A percentile compares a stretch with the other conserved stretches of the same genome.
Conservation (phyloP, 2,888 invertebrate species). For the Pachydiplax longipennis region DNA sequence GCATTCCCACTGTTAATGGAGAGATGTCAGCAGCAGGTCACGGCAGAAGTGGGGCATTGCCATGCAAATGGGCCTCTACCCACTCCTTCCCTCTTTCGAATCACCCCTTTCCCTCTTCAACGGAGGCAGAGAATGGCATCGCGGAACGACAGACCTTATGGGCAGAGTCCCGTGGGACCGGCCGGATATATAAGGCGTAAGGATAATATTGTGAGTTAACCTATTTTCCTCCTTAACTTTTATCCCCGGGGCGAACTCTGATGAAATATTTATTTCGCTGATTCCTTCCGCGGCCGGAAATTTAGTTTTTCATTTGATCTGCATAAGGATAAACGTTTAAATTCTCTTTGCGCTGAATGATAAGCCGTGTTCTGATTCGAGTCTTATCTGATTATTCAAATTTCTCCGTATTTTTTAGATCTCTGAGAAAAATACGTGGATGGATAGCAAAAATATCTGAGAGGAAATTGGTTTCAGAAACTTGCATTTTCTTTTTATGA, state of each 20-base stretch:
- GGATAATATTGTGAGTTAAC: not conserved
- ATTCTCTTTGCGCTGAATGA: too few relatives aligned
- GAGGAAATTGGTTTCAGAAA: too few relatives aligned
- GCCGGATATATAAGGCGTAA: not conserved
- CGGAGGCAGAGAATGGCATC: not conserved
- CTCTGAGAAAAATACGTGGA: too few relatives aligned
- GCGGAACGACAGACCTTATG: not conserved
- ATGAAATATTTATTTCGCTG: not conserved
- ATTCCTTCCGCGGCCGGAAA: too few relatives aligned
- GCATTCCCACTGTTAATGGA: conserved; percentile 18
- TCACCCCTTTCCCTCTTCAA: not conserved
- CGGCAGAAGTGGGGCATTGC: not conserved
- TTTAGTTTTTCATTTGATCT: too few relatives aligned
- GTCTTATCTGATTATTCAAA: too few relatives aligned
- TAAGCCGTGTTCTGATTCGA: too few relatives aligned
- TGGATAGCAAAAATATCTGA: too few relatives aligned
- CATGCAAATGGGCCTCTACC: not conserved
- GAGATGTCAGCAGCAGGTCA: conserved; percentile 23
- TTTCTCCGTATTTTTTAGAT: too few relatives aligned
- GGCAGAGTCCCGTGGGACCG: not conserved
- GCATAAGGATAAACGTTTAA: too few relatives aligned
- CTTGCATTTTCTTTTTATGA: too few relatives aligned
- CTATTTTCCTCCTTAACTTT: not conserved
- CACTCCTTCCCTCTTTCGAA: not conserved
- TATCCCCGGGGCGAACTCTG: not conserved